Percentiles rank a stretch among this genome's conserved stretches.
Evolutionary conservation across 1,140 invertebrate genomes (phyloP).

Genomic region (Drosophila persimilis): DNA sequence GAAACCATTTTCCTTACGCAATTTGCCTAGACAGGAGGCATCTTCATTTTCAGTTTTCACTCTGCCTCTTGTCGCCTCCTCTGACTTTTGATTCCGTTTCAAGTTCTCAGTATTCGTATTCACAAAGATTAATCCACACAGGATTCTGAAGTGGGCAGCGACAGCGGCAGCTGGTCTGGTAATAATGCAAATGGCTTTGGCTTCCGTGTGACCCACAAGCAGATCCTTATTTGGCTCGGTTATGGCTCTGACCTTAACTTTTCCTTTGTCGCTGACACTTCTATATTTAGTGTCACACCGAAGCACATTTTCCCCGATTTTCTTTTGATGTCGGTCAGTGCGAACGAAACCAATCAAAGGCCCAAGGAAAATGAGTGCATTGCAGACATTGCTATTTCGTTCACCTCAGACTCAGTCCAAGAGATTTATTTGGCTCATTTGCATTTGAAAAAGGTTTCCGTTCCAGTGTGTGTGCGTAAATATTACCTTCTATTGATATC

Average conservation of each 20-base stretch:
- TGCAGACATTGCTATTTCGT: conserved; percentile 1
- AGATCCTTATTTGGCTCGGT: conserved; percentile 27
- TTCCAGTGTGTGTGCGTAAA: background rate
- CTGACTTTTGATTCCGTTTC: conserved; percentile 70
- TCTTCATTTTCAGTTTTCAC: conserved; percentile 29
- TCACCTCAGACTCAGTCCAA: conserved; percentile 14
- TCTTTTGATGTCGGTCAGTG: conserved; percentile 39
- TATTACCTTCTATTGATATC: conserved; percentile 23
- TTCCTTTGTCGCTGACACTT: conserved; percentile 59
- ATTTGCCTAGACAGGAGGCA: conserved; percentile 51
- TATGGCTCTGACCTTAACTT: conserved; percentile 22
- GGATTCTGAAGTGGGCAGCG: background rate
- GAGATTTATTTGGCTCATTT: conserved; percentile 22
- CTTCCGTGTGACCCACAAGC: conserved; percentile 58
- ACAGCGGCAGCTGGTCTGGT: conserved; percentile 7
- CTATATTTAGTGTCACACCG: conserved; percentile 39
- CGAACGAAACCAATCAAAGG: conserved; percentile 6
- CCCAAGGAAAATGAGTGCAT: background rate
- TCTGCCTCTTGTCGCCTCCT: conserved; percentile 18
- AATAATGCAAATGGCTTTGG: conserved; percentile 78
- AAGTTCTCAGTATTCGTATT: conserved; percentile 50
- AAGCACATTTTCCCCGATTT: conserved; percentile 23
- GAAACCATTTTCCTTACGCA: conserved; percentile 68
- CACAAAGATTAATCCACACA: conserved; percentile 19
- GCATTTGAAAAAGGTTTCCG: conserved; percentile 33